Evolutionary conservation across 2,113 vertebrate genomes (phyloP).

Genomic region (Rhagologus leucostigma): DNA sequence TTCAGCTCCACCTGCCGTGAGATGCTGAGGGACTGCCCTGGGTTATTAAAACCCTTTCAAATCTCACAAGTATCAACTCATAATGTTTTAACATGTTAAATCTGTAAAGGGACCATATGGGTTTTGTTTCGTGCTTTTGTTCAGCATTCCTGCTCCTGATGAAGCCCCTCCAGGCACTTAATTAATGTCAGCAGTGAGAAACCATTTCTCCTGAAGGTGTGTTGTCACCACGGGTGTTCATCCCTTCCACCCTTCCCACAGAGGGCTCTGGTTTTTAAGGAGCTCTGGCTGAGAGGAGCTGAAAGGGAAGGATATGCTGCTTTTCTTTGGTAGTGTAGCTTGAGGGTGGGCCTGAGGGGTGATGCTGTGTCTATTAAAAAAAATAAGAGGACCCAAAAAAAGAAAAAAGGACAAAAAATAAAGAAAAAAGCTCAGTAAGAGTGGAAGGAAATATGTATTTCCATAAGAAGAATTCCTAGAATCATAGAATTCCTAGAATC

Average conservation of each 20-base stretch:
- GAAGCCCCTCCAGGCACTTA: not conserved
- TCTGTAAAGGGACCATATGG: not conserved
- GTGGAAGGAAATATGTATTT: not conserved
- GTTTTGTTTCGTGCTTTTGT: not conserved
- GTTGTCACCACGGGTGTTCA: not conserved
- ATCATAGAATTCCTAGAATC: not conserved
- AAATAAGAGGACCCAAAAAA: too few species aligned
- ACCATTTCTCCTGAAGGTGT: not conserved
- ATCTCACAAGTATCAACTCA: not conserved
- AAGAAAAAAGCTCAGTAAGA: rapidly evolving
- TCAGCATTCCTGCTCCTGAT: not conserved
- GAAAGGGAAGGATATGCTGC: not conserved
- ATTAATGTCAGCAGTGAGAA: not conserved
- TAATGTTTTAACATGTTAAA: rapidly evolving
- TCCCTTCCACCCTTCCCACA: not conserved
- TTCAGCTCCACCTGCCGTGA: not conserved
- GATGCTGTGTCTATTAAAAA: not conserved
- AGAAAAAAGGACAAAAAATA: not conserved
- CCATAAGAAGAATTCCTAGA: not conserved
- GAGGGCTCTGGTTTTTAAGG: not conserved
- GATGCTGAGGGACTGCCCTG: not conserved
- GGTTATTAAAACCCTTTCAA: not conserved
- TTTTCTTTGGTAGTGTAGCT: not conserved
- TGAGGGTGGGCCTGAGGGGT: not conserved
- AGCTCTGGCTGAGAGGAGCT: not conserved